These are phyloP conservation scores for Melinaea marsaeus DNA, from an alignment of 2,888 invertebrate genomes.

Conservation along the genomic window DNA sequence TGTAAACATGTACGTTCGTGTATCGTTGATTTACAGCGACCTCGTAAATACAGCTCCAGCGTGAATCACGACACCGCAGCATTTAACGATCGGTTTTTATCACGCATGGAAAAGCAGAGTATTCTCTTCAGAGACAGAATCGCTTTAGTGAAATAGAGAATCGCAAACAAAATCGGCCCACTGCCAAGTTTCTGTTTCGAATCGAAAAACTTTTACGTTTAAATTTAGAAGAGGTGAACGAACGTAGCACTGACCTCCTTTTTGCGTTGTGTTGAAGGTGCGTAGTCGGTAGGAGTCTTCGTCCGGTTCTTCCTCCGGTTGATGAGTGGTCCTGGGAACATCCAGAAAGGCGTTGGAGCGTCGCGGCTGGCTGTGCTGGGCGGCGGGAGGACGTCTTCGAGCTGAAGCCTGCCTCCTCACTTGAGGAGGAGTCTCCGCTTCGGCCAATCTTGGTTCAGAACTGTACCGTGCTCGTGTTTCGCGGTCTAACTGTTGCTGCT, in stretches of 20 bases:
- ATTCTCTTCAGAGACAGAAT: conserved; percentile 23
- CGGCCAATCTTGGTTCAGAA: conserved; percentile 82
- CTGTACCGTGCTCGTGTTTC: conserved; percentile 80
- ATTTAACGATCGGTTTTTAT: conserved; percentile 49
- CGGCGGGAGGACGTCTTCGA: conserved; percentile 72
- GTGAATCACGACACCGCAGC: conserved; percentile 58
- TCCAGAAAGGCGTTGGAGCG: conserved; percentile 85
- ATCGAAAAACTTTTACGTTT: conserved; percentile 52
- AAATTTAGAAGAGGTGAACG: conserved; percentile 66
- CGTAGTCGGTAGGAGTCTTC: conserved; percentile 93
- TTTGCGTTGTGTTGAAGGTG: conserved; percentile 94
- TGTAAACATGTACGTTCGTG: conserved; percentile 54
- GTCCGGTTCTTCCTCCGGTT: conserved; percentile 81
- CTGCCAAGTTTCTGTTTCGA: conserved; percentile 62
- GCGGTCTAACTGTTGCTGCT: conserved; percentile 67
- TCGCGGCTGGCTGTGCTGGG: conserved; percentile 72
- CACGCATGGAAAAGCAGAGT: conserved; percentile 43
- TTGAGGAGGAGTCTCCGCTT: conserved; percentile 82
- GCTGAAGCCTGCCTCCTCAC: conserved; percentile 81
- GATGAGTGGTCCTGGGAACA: conserved; percentile 74
- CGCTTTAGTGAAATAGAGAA: conserved; percentile 25
- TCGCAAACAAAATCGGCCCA: conserved; percentile 36
- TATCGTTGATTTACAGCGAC: conserved; percentile 56
- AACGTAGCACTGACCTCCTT: conserved; percentile 83
- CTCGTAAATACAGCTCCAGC: conserved; percentile 53